A percentile compares a stretch with the other conserved stretches of the same genome.
phyloP scores from a whole-genome alignment of 2,797 vertebrate species.

The Enteromius thamalakanensis region DNA sequence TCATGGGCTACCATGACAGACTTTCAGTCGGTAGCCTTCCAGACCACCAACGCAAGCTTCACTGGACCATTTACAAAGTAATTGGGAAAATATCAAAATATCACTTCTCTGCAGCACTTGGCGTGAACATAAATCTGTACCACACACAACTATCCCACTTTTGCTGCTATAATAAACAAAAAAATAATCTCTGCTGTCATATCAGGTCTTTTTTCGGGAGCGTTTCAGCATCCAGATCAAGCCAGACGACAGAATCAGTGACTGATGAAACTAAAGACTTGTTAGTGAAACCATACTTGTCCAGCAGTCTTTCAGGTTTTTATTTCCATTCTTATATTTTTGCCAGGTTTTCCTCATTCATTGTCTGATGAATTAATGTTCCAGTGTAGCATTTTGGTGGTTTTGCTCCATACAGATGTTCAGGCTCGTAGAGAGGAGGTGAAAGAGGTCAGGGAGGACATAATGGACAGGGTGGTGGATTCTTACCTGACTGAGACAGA shows the following conservation, averaged over 20 bases:
- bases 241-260: slow-evolving; percentile 68
- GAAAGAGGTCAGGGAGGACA: slow-evolving; percentile 74
- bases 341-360: neutral
- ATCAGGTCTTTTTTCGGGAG: slow-evolving; percentile 80
- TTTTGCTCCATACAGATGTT: slow-evolving; percentile 69
- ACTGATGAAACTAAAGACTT: slow-evolving; percentile 77
- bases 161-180: neutral
- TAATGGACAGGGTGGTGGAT: slow-evolving; percentile 75
- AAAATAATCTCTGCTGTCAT: slow-evolving; percentile 12
- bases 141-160: neutral
- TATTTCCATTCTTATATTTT: neutral
- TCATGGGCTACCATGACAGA: slow-evolving; percentile 69
- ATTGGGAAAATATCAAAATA: slow-evolving; percentile 3
- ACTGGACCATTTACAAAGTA: slow-evolving; percentile 78
- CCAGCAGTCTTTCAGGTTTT: slow-evolving; percentile 76
- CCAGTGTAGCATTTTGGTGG: neutral
- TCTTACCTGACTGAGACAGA: slow-evolving; percentile 81
- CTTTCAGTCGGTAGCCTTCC: slow-evolving; percentile 68
- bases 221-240: slow-evolving; percentile 75
- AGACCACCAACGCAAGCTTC: slow-evolving; percentile 73
- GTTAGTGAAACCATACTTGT: slow-evolving; percentile 67
- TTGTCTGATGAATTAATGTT: neutral
- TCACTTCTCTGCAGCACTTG: neutral
- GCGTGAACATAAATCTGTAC: neutral
- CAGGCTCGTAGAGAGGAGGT: slow-evolving; percentile 65